Base-by-base conservation (phyloP, 2,113 vertebrate genomes). In the Saccopteryx leptura region DNA sequence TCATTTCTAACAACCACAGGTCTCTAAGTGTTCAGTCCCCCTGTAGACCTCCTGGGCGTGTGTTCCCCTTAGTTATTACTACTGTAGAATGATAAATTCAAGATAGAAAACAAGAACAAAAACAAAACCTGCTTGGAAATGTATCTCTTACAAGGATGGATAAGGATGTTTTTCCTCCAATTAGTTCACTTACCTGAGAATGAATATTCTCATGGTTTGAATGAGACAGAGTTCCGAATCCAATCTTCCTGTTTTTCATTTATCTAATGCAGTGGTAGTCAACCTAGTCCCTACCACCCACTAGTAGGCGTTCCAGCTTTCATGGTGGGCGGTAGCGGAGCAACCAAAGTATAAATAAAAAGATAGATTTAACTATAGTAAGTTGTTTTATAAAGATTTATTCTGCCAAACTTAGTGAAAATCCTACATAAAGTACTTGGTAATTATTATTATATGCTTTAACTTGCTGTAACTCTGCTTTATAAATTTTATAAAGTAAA, bases 1-100 rank as follows among this genome's bases (percentile, higher is more conserved):
- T 80, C 89, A 82, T n/a, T 94, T 74, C 74, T 80, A 83, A 79
- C 92, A 82, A 82, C 66, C 93, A 76, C 9, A 65, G 87, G 71
- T 52, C 46, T 82, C 52, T 17, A 33, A 81, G 54, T 65, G 17
- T 88, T 78, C 5, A 58, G 39, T 39, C 39, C 39, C 39, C 39
- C 39, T 39, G 39, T 39, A 39, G 39, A 39, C 39, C 39, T 39
- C 39, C 50, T 74, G 72, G 39, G 54, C 21, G 90, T 71, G 61
- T 80, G 68, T 83, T 78, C 80, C 23, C 85, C 48, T 93, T 28
- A 31, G 24, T 68, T 50, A 93, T 58, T 60, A 66, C 58, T 33
- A 90, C n/a, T 82, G 23, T 8, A 83, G 31, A 85, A 61, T 15
- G 71, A 90, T 56, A 84, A 95, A 56, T 90, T 94, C 52, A 94